Base-by-base conservation (phyloP, 2,113 vertebrate species). In the Siniperca knerii region DNA sequence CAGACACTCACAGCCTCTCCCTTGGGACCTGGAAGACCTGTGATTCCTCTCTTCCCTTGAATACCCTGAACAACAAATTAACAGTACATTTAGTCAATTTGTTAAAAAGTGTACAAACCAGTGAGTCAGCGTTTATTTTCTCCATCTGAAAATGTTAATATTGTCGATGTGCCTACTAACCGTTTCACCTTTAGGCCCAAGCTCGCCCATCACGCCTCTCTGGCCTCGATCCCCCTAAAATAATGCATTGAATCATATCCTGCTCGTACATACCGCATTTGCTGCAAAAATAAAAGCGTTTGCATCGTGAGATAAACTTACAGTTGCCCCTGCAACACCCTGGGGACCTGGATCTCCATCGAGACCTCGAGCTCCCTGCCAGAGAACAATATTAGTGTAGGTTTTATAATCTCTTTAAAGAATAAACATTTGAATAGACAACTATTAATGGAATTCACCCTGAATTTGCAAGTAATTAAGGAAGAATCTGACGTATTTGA, bases 11-110 rank as follows among this genome's bases (percentile, higher is more conserved):
- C 98, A 83, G 92, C 64, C 13, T 97, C 97, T 95, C 98, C 98
- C 93, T 99, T 99, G 18, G 97, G 93, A 21, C 98, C 98, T 75
- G 98, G 98, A 67, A 97, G 88, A 48, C 98, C 98, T 75, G 97
- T 96, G 92, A 97, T 97, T 90, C 98, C 98, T 96, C 97, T 97
- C 81, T 88, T 18, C 68, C 98, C 98, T 94, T 95, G 96, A 90
- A 83, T 29, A 4, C 98, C 98, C 98, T 99, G 86, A 69, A 91
- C 40, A 75, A 79, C 60, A 75, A 85, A 90, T 33, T 46, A 84
- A 67, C 15, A 52, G n/a, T 8, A 18, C 6, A 42, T 57, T 85
- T 42, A 37, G 23, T 64, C 23, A 4, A 20, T 74, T 62, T 64
- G 18, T 73, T 29, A 13, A 8, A 46, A 46, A 10, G 8, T 25